These are phyloP conservation scores for Rana temporaria DNA, from an alignment of 2,113 vertebrate species.

Conservation along the genomic window DNA sequence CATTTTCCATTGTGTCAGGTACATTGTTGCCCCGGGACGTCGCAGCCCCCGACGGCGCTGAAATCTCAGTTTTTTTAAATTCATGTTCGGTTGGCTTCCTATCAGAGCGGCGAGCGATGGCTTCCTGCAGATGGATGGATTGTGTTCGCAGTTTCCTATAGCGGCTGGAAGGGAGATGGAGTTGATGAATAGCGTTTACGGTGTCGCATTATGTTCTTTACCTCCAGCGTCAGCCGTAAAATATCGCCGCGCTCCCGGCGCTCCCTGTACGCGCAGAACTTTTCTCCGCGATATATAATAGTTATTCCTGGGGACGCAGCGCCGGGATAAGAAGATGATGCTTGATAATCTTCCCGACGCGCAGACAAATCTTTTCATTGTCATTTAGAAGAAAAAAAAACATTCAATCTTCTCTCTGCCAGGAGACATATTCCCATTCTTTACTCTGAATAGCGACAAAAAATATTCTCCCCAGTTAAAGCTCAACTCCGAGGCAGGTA, in stretches of 20 bases:
- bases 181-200: conserved; percentile 6
- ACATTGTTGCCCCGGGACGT: background rate
- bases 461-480: too few species aligned
- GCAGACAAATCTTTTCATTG: too few species aligned
- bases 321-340: too few species aligned
- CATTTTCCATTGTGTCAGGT: background rate
- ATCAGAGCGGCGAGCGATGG: background rate
- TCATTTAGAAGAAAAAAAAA: too few species aligned
- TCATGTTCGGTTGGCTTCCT: background rate
- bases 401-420: too few species aligned
- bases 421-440: too few species aligned
- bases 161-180: background rate
- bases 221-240: background rate
- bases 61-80: background rate
- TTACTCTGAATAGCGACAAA: too few species aligned
- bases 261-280: background rate
- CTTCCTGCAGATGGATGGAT: conserved; percentile 5
- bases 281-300: background rate
- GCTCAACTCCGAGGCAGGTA: too few species aligned
- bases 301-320: background rate
- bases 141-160: background rate
- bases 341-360: too few species aligned
- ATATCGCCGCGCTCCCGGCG: conserved; percentile 17
- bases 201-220: background rate
- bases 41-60: background rate